A percentile compares a stretch with the other conserved stretches of the same genome.
These are phyloP conservation scores for Rhabdomys pumilio DNA, from an alignment of 2,797 vertebrate species.

Conservation along the genomic window DNA sequence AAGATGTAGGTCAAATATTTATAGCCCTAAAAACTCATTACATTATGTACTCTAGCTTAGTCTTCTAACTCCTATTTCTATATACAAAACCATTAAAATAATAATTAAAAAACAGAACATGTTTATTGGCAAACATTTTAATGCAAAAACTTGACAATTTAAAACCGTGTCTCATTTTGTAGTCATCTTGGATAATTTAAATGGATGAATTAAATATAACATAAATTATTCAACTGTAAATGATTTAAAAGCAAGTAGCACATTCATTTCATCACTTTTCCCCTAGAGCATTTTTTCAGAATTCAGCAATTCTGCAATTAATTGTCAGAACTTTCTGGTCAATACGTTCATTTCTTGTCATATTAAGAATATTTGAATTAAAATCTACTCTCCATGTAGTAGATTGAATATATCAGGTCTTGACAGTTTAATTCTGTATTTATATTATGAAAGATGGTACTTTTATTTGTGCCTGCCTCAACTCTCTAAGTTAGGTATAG, in stretches of 20 bases:
- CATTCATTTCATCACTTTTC: conserved; percentile 74
- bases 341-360: conserved; percentile 75
- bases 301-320: conserved; percentile 78
- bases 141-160: conserved; percentile 73
- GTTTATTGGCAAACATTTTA: conserved; percentile 79
- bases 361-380: conserved; percentile 75
- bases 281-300: conserved; percentile 77
- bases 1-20: conserved; percentile 72
- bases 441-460: conserved; percentile 56
- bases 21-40: conserved; percentile 55
- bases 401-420: conserved; percentile 82
- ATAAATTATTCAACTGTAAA: conserved; percentile 84
- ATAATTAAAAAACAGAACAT: conserved; percentile 58
- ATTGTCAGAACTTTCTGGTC: conserved; percentile 81
- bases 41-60: conserved; percentile 26
- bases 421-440: conserved; percentile 81
- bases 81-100: conserved; percentile 70
- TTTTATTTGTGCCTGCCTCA: conserved; percentile 76
- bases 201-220: conserved; percentile 79
- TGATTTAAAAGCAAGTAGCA: conserved; percentile 80
- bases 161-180: conserved; percentile 71
- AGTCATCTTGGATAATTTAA: conserved; percentile 78
- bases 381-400: conserved; percentile 64
- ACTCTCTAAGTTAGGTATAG: conserved; percentile 82
- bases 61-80: conserved; percentile 41